phyloP scores from a whole-genome alignment of 2,113 vertebrate species.

The Microtus ochrogaster region DNA sequence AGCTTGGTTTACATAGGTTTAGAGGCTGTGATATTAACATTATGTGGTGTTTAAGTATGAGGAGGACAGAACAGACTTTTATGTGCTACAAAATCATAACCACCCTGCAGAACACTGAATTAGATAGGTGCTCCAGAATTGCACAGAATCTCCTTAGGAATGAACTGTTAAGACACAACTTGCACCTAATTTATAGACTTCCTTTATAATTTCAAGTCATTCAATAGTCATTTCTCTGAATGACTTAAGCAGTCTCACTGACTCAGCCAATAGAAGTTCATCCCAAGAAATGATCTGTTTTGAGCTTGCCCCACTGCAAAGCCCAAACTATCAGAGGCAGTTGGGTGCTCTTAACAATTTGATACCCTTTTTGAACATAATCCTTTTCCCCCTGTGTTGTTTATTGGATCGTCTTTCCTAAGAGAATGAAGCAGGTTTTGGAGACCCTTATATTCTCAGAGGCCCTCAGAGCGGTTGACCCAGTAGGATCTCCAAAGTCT shows the following conservation, averaged over 20 bases:
- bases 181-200: slow-evolving; percentile 2
- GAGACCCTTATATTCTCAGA: background rate
- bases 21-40: background rate
- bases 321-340: background rate
- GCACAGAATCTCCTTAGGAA: slow-evolving; percentile 26
- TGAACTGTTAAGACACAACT: background rate
- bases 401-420: background rate
- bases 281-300: background rate
- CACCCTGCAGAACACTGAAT: slow-evolving; percentile 28
- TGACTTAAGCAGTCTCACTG: background rate
- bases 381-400: background rate
- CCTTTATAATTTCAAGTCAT: slow-evolving; percentile 8
- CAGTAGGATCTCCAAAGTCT: background rate
- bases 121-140: slow-evolving; percentile 28
- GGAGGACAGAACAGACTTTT: slow-evolving; percentile 2
- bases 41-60: background rate
- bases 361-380: background rate
- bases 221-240: background rate
- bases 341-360: background rate
- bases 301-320: background rate
- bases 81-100: slow-evolving; percentile 16
- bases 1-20: background rate
- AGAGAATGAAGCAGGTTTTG: background rate
- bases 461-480: background rate
- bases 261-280: background rate